A percentile compares a stretch with the other conserved stretches of the same genome.
Conservation (phyloP, 2,797 vertebrate species). For the Smutsia temminckii region DNA sequence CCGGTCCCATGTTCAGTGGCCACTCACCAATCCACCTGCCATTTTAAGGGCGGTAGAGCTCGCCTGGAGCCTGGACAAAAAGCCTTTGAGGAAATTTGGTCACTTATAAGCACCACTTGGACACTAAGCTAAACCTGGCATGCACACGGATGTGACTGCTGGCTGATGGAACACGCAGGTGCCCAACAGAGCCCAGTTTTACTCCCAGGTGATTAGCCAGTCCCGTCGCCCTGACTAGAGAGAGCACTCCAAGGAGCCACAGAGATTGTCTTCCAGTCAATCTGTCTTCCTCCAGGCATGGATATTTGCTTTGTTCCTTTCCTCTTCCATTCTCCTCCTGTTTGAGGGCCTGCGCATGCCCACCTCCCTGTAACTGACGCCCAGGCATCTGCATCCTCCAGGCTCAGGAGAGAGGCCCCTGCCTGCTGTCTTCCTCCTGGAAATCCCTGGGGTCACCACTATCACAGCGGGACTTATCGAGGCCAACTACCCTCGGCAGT, state of each 20-base stretch:
- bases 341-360: background rate
- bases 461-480: slow-evolving; percentile 54
- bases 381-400: background rate
- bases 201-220: background rate
- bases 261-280: background rate
- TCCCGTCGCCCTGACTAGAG: fast-evolving
- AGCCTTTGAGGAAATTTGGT: background rate
- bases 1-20: fast-evolving
- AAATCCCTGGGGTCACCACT: slow-evolving; percentile 46
- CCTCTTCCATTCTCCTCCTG: background rate
- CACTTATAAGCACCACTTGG: background rate
- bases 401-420: background rate
- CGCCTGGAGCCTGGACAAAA: background rate
- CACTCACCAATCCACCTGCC: too few relatives aligned
- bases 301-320: background rate
- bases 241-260: background rate
- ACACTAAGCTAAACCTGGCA: background rate
- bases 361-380: background rate
- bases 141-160: fast-evolving
- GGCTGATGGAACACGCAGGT: background rate
- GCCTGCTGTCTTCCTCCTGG: background rate
- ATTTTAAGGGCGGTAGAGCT: background rate
- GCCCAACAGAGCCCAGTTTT: background rate
- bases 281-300: fast-evolving
- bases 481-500: slow-evolving; percentile 29